These are phyloP conservation scores for Zygogramma bicolorata DNA, from an alignment of 2,888 invertebrate genomes.

Conservation along the genomic window DNA sequence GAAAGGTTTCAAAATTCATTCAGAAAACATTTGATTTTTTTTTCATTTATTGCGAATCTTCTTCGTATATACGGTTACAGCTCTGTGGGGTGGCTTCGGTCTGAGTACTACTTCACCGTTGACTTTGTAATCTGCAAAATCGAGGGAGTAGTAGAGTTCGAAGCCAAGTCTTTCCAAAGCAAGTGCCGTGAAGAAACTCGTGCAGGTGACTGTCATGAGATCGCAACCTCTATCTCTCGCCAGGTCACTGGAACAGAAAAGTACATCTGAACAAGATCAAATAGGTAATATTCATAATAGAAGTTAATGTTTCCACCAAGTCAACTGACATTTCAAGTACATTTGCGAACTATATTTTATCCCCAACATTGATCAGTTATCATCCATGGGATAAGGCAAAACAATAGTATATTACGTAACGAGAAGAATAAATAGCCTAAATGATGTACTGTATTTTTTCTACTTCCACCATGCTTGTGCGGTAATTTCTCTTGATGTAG, in stretches of 20 bases:
- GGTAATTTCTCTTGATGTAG: too few relatives aligned
- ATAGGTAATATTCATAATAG: too few relatives aligned
- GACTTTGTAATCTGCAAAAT: slow-evolving; percentile 75
- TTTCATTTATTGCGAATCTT: slow-evolving; percentile 30
- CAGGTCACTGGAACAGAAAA: slow-evolving; percentile 70
- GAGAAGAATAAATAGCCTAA: too few relatives aligned
- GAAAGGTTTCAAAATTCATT: background rate
- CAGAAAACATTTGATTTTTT: background rate
- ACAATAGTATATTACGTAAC: too few relatives aligned
- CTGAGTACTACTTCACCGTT: slow-evolving; percentile 75
- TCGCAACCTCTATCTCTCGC: slow-evolving; percentile 69
- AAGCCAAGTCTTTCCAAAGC: slow-evolving; percentile 80
- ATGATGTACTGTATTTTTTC: too few relatives aligned
- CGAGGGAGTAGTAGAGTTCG: slow-evolving; percentile 74
- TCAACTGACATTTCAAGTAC: too few relatives aligned
- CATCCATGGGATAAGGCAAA: too few relatives aligned
- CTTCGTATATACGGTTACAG: slow-evolving; percentile 51
- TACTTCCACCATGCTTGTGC: too few relatives aligned
- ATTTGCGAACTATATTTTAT: too few relatives aligned
- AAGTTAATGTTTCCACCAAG: too few relatives aligned
- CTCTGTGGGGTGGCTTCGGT: slow-evolving; percentile 69
- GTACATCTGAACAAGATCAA: background rate
- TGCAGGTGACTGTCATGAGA: slow-evolving; percentile 79
- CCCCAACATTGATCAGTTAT: too few relatives aligned
- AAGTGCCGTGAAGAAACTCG: slow-evolving; percentile 81